These are phyloP conservation scores for Pleuronectes platessa DNA, from an alignment of 2,113 vertebrate species.

Conservation along the genomic window DNA sequence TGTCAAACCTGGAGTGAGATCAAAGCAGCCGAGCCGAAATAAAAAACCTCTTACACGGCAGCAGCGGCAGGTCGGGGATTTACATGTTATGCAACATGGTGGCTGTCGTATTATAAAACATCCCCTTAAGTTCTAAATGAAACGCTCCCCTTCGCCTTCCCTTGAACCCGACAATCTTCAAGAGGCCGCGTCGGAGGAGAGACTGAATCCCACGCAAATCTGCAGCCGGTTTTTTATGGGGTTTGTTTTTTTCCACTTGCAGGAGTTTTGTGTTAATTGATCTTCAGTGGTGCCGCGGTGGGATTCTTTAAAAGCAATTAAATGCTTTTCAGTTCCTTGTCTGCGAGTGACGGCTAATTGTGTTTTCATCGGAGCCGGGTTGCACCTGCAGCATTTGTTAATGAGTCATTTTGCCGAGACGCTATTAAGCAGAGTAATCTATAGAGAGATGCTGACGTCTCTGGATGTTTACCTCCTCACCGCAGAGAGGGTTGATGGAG, in stretches of 20 bases:
- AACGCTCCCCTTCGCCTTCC: background rate
- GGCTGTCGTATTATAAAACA: background rate
- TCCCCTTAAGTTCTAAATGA: background rate
- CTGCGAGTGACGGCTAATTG: constrained; percentile 27
- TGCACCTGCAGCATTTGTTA: constrained; percentile 40
- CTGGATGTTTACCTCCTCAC: too few species aligned
- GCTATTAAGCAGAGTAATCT: background rate
- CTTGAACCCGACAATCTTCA: background rate
- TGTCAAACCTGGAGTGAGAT: constrained; percentile 1
- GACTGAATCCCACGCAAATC: background rate
- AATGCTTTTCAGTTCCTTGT: constrained; percentile 20
- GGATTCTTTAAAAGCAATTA: constrained; percentile 25
- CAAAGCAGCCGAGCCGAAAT: background rate
- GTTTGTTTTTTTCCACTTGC: background rate
- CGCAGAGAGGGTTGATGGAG: too few species aligned
- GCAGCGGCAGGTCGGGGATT: background rate
- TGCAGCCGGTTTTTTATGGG: background rate
- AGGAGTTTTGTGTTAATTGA: background rate
- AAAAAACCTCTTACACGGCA: too few species aligned
- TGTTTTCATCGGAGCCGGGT: constrained; percentile 32
- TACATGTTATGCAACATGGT: background rate
- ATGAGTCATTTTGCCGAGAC: constrained; percentile 27
- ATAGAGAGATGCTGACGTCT: background rate
- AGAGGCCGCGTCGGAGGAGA: too few species aligned
- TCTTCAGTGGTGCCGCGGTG: background rate